Evolutionary conservation across 2,797 vertebrate genomes (phyloP), one percentile per base, ranked within the genome.

Genomic region (Mormyrus hasselquistii): DNA sequence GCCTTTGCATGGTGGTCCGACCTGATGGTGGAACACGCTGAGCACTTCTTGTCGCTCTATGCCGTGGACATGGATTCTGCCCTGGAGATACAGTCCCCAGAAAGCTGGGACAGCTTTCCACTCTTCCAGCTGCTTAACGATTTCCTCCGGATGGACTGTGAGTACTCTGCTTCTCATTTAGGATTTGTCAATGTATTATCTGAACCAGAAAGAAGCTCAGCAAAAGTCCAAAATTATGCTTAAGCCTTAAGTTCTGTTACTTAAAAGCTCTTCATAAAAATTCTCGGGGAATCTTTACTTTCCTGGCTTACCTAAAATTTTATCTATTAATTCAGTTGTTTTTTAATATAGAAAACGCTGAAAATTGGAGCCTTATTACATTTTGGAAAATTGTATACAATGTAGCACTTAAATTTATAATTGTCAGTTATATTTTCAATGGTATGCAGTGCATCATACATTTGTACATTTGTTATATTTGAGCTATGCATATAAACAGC

Each of bases 1-100:
- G 99, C 99, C 12, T 99, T 99, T 94, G 98, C 99, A 14, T 99
- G 99, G 99, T 99, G 99, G 99, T 99, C 99, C 91, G 99, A 99
- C 94, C 96, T 99, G 92, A 99, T 99, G 99, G 97, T 99, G 93
- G 99, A 99, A 92, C 99, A 99, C 0, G 98, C 99, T 0, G 99
- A 99, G 94, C 99, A 97, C 89, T 99, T 99, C 95, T 95, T 99
- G 91, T 98, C 98, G 2, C 96, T 99, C 92, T 99, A 99, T 90
- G 98, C 97, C 7, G 96, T 98, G 89, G 98, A 99, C 93, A 99
- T 99, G 98, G 99, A 99, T 34, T 97, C 97, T 44, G 99, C 98
- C 0, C 94, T 99, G 93, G 98, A 99, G 95, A 97, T 99, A 95
- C 99, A 99, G 91, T 97, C 98, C 91, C 98, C 98, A 41, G 99